A percentile compares a stretch with the other conserved stretches of the same genome.
Evolutionary conservation across 2,888 invertebrate species (phyloP).

Genomic region (Brachylomia viminalis): DNA sequence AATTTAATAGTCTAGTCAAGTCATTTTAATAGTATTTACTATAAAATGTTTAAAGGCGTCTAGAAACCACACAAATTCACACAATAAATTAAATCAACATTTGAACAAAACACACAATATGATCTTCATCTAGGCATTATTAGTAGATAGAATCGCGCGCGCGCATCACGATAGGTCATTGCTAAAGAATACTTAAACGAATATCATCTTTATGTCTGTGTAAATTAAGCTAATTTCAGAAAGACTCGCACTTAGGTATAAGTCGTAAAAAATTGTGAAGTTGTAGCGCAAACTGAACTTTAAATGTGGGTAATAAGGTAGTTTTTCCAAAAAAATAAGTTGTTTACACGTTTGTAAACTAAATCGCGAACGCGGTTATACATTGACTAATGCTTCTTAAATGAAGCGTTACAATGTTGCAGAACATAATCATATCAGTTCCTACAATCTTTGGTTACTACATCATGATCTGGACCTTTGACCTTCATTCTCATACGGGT

Average conservation of each 20-base stretch:
- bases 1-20: neutral
- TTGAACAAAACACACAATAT: neutral
- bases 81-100: slow-evolving; percentile 9
- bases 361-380: neutral
- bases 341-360: neutral
- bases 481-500: slow-evolving; percentile 10
- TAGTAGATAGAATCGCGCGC: slow-evolving; percentile 7
- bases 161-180: slow-evolving; percentile 7
- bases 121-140: slow-evolving; percentile 9
- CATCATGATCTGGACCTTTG: slow-evolving; percentile 23
- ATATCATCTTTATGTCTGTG: neutral
- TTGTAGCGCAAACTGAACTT: neutral
- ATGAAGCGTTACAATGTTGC: slow-evolving; percentile 24
- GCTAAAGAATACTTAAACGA: neutral
- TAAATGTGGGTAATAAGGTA: neutral
- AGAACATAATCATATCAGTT: slow-evolving; percentile 22
- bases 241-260: neutral
- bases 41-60: neutral
- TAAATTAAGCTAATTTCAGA: neutral
- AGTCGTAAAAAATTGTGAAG: neutral
- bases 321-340: neutral
- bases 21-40: neutral
- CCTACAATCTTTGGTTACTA: slow-evolving; percentile 3
- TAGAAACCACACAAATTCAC: neutral
- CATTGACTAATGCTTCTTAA: neutral